A percentile compares a stretch with the other conserved stretches of the same genome.
These are phyloP conservation scores for Ischnus inquisitorius DNA, from an alignment of 2,888 invertebrate species.

Conservation along the genomic window DNA sequence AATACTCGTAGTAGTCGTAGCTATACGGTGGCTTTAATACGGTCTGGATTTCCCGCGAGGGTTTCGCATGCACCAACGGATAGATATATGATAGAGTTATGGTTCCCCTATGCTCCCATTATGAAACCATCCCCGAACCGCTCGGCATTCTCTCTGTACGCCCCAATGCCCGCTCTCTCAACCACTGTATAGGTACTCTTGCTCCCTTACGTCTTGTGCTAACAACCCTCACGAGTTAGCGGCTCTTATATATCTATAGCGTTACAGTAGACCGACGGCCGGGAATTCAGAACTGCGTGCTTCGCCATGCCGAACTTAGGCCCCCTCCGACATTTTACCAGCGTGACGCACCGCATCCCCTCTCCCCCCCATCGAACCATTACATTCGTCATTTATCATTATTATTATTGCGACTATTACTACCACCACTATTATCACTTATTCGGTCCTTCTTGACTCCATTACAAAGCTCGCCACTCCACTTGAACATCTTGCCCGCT, in stretches of 20 bases:
- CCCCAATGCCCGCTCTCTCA: slow-evolving; percentile 61
- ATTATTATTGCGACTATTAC: slow-evolving; percentile 38
- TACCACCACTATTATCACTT: slow-evolving; percentile 46
- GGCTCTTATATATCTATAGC: slow-evolving; percentile 21
- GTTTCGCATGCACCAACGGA: slow-evolving; percentile 73
- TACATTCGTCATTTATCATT: slow-evolving; percentile 49
- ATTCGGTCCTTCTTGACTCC: not conserved
- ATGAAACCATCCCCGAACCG: slow-evolving; percentile 75
- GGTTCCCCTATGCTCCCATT: slow-evolving; percentile 81
- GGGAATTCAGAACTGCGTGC: slow-evolving; percentile 37
- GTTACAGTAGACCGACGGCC: not conserved
- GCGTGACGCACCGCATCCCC: slow-evolving; percentile 58
- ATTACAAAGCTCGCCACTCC: not conserved
- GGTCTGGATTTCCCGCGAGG: slow-evolving; percentile 78
- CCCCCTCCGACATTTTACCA: slow-evolving; percentile 53
- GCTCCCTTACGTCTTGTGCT: slow-evolving; percentile 52
- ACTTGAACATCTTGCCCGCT: slow-evolving; percentile 2
- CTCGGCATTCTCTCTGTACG: slow-evolving; percentile 62
- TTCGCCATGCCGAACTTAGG: slow-evolving; percentile 37
- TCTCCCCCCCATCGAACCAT: not conserved
- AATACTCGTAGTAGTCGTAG: slow-evolving; percentile 31
- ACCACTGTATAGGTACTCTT: slow-evolving; percentile 38
- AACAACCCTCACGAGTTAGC: slow-evolving; percentile 53
- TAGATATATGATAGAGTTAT: slow-evolving; percentile 81
- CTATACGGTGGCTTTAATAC: slow-evolving; percentile 74